Evolutionary conservation across 1,140 invertebrate species (phyloP).

Genomic region (Drosophila setifemur): DNA sequence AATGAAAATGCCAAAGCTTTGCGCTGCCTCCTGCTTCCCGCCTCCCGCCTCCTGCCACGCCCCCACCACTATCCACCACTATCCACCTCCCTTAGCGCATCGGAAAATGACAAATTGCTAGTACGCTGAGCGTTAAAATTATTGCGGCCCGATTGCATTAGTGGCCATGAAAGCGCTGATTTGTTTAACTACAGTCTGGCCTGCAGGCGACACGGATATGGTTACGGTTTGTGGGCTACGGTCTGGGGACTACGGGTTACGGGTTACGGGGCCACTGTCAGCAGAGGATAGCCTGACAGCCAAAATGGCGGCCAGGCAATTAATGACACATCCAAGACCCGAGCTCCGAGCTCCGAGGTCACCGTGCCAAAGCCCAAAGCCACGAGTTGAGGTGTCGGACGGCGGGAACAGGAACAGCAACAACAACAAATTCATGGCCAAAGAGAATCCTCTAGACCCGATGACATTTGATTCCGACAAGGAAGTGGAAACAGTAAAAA

Average conservation of each 20-base stretch:
- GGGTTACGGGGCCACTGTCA: not conserved
- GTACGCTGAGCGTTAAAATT: constrained; percentile 66
- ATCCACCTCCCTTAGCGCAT: constrained; percentile 1
- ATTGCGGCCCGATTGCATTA: constrained; percentile 77
- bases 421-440: constrained; percentile 3
- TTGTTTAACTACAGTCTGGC: constrained; percentile 62
- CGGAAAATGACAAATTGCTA: constrained; percentile 74
- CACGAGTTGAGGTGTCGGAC: constrained; percentile 15
- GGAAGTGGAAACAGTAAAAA: not conserved
- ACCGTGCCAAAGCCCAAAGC: constrained; percentile 2
- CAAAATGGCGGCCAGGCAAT: constrained; percentile 66
- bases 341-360: constrained; percentile 26
- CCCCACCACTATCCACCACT: not conserved
- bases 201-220: constrained; percentile 25
- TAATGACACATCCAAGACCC: constrained; percentile 49
- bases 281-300: constrained; percentile 21
- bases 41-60: not conserved
- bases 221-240: constrained; percentile 24
- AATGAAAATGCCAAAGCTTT: constrained; percentile 73
- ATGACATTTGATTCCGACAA: constrained; percentile 22
- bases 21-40: constrained; percentile 23
- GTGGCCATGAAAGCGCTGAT: constrained; percentile 68
- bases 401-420: not conserved
- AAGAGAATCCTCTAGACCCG: constrained; percentile 15
- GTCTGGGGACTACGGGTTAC: not conserved